Percentiles rank a stretch among this genome's conserved stretches.
These are phyloP conservation scores for Chymomyza caudatula DNA, from an alignment of 2,888 invertebrate species.

Conservation along the genomic window DNA sequence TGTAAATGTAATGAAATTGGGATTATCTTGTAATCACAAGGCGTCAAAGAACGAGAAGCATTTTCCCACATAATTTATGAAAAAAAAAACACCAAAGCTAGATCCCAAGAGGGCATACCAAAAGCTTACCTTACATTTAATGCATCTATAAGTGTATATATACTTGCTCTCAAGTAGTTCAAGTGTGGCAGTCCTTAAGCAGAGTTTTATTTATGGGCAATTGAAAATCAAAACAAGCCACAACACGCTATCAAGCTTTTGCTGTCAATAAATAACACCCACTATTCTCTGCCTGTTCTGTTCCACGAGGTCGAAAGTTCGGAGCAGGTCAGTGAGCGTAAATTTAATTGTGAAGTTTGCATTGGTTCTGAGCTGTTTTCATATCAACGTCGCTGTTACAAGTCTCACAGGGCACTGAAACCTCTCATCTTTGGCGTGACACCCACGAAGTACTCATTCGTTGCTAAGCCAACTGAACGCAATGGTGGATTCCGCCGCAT, in stretches of 20 bases:
- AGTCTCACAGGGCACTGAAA: not conserved
- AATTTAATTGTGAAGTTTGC: conserved; percentile 66
- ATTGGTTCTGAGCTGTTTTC: not conserved
- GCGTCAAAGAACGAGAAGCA: not conserved
- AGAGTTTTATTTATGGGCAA: not conserved
- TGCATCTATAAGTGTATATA: not conserved
- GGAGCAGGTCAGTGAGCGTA: conserved; percentile 39
- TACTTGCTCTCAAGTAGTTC: not conserved
- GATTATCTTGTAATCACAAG: conserved; percentile 66
- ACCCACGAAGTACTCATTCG: not conserved
- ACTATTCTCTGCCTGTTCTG: conserved; percentile 4
- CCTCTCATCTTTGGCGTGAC: not conserved
- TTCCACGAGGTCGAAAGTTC: conserved; percentile 36
- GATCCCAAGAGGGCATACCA: not conserved
- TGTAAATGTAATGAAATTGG: conserved; percentile 66
- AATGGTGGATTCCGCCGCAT: not conserved
- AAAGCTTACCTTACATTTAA: not conserved
- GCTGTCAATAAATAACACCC: conserved; percentile 1
- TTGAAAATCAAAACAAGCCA: conserved; percentile 6
- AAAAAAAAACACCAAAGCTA: not conserved
- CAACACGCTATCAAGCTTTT: not conserved
- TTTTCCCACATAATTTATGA: not conserved
- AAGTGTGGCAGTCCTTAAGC: not conserved
- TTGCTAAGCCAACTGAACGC: not conserved
- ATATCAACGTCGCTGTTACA: not conserved